A percentile compares a stretch with the other conserved stretches of the same genome.
These are phyloP conservation scores for Aphidius colemani DNA, from an alignment of 2,888 invertebrate genomes.

Conservation along the genomic window DNA sequence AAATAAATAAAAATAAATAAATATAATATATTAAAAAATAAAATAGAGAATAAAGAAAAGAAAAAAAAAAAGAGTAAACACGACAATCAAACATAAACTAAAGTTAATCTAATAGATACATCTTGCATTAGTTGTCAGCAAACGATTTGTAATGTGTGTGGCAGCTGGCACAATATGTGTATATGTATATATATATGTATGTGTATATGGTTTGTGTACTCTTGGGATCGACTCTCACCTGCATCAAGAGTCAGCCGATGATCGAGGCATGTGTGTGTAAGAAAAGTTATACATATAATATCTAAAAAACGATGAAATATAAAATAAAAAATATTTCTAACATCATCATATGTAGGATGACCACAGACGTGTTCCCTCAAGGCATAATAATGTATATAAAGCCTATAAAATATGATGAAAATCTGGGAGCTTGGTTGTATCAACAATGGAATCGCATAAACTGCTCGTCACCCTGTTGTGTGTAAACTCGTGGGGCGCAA, in stretches of 20 bases:
- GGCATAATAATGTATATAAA: slow-evolving; percentile 14
- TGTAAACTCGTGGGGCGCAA: slow-evolving; percentile 56
- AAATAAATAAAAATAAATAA: too few species aligned
- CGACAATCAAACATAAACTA: not conserved
- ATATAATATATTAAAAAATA: too few species aligned
- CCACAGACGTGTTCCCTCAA: slow-evolving; percentile 26
- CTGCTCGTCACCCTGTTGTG: slow-evolving; percentile 54
- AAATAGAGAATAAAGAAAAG: too few species aligned
- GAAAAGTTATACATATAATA: too few species aligned
- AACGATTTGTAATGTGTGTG: not conserved
- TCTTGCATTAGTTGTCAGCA: slow-evolving; percentile 31
- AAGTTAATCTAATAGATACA: slow-evolving; percentile 31
- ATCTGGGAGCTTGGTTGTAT: slow-evolving; percentile 25
- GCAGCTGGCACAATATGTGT: slow-evolving; percentile 20
- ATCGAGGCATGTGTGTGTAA: not conserved
- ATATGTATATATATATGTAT: not conserved
- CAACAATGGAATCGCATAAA: slow-evolving; percentile 54
- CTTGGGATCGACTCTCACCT: slow-evolving; percentile 14
- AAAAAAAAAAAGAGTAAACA: too few species aligned
- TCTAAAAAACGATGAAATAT: too few species aligned
- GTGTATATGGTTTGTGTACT: not conserved
- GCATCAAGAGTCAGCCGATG: slow-evolving; percentile 18
- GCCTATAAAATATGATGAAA: slow-evolving; percentile 21
- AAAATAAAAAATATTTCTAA: not conserved
- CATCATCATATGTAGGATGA: slow-evolving; percentile 27